Evolutionary conservation across 2,888 invertebrate genomes (phyloP).

Genomic region (Drosophila sordidula): DNA sequence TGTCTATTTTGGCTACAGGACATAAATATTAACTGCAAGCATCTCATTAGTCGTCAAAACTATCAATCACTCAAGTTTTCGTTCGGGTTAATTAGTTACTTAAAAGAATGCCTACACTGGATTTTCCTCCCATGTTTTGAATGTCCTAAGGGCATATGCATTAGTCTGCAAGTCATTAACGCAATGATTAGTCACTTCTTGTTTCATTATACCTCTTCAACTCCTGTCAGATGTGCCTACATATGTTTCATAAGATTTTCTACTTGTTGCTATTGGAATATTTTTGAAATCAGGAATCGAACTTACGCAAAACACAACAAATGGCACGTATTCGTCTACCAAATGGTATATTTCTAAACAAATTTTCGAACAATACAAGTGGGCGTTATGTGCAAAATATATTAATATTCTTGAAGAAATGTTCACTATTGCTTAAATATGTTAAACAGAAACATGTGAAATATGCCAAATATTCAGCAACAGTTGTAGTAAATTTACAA

Average conservation of each 20-base stretch:
- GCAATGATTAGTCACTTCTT: constrained; percentile 51
- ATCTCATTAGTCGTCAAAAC: constrained; percentile 54
- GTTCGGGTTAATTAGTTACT: constrained; percentile 58
- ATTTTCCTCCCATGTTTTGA: constrained; percentile 24
- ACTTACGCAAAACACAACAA: constrained; percentile 8
- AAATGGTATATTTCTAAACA: constrained; percentile 36
- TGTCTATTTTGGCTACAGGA: neutral
- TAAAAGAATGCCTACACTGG: constrained; percentile 8
- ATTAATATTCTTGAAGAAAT: constrained; percentile 18
- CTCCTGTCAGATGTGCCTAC: neutral
- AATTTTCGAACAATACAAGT: constrained; percentile 9
- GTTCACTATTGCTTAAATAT: constrained; percentile 7
- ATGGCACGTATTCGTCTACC: constrained; percentile 3
- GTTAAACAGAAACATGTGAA: neutral
- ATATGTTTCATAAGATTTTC: constrained; percentile 3
- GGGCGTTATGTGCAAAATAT: constrained; percentile 6
- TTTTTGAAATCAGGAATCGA: constrained; percentile 4
- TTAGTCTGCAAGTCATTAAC: constrained; percentile 68
- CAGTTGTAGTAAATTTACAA: constrained; percentile 7
- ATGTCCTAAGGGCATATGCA: constrained; percentile 53
- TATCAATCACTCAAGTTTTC: constrained; percentile 56
- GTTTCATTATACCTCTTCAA: constrained; percentile 22
- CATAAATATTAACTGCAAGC: constrained; percentile 4
- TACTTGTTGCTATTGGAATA: constrained; percentile 1
- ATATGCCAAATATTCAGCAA: constrained; percentile 1